Evolutionary conservation across 2,888 invertebrate genomes (phyloP).

Genomic region (Holacanthella duospinosa): DNA sequence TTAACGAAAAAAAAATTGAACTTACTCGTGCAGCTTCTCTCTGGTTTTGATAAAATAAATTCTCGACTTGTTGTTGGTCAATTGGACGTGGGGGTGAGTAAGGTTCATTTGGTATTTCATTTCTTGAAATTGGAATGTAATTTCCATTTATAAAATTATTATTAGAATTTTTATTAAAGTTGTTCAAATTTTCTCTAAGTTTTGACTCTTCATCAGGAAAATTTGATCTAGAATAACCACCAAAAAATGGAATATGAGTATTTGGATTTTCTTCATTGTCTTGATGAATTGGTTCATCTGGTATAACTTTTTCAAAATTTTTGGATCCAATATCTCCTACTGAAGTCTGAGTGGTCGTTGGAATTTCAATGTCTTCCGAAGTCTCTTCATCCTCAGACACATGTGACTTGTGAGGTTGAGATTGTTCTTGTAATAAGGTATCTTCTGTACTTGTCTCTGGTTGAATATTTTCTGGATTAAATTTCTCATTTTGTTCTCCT

Average conservation of each 20-base stretch:
- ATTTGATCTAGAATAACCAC: no score
- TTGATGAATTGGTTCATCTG: neutral
- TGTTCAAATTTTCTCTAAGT: neutral
- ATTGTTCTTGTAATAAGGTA: no score
- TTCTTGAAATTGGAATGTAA: neutral
- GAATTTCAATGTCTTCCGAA: neutral
- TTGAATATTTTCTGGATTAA: neutral
- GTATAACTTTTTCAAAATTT: neutral
- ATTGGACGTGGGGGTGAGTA: neutral
- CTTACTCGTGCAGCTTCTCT: neutral
- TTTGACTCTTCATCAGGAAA: no score
- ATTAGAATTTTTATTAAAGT: neutral
- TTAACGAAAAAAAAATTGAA: neutral
- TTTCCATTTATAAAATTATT: neutral
- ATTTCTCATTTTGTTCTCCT: neutral
- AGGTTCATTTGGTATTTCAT: neutral
- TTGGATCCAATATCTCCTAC: neutral
- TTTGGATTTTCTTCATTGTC: neutral
- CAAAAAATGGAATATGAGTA: no score
- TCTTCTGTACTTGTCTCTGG: neutral
- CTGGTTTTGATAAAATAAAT: neutral
- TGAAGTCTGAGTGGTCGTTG: neutral
- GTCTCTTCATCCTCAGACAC: neutral
- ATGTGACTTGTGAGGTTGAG: neutral
- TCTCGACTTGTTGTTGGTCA: neutral